Conservation (phyloP, 2,797 vertebrate genomes). For the Sebastes cheni region DNA sequence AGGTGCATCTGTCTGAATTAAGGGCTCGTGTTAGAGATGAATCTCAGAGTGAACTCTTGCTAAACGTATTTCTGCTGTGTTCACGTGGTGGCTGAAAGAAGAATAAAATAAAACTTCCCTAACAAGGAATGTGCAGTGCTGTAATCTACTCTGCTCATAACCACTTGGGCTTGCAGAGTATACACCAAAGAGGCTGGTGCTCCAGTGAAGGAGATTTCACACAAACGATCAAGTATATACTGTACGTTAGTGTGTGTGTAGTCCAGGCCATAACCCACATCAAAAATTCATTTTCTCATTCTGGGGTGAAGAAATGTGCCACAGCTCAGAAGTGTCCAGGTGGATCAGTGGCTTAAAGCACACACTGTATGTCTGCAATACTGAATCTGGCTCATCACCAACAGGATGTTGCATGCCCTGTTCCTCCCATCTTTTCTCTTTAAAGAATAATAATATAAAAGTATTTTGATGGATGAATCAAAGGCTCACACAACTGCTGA, state of each 20-base stretch:
- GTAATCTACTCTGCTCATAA: neutral
- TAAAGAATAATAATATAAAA: neutral
- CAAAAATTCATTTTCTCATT: conserved; percentile 25
- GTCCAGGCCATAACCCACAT: neutral
- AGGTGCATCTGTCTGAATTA: neutral
- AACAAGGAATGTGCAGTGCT: neutral
- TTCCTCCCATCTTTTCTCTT: neutral
- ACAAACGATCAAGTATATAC: neutral
- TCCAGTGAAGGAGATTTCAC: neutral
- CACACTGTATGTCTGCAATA: conserved; percentile 8
- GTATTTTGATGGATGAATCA: neutral
- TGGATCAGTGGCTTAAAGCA: neutral
- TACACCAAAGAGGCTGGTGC: neutral
- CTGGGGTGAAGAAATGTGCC: conserved; percentile 4
- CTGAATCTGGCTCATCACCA: conserved; percentile 1
- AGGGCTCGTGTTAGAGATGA: neutral
- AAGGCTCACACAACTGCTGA: neutral
- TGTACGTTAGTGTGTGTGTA: neutral
- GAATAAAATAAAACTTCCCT: neutral
- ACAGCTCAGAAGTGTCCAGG: neutral
- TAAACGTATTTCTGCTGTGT: neutral
- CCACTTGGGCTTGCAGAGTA: neutral
- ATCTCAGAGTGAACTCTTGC: neutral
- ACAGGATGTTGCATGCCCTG: neutral
- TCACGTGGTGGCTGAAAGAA: neutral